phyloP scores from a whole-genome alignment of 2,797 vertebrate species.

The Typhlichthys eigenmanni region DNA sequence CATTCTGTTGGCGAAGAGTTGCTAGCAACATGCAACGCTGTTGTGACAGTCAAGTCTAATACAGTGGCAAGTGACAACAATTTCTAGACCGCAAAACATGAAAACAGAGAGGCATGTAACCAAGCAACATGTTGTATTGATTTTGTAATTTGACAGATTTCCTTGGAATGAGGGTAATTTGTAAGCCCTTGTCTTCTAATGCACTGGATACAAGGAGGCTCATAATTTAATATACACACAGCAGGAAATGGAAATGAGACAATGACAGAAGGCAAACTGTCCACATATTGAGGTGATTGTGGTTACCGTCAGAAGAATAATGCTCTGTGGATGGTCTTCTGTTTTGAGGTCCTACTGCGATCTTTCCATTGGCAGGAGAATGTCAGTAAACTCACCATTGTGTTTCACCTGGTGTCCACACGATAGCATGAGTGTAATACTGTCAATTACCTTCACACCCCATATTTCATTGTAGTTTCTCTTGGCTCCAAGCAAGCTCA shows the following conservation, averaged over 20 bases:
- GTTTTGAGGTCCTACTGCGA: constrained; percentile 19
- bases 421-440: not conserved
- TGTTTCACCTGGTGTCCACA: constrained; percentile 25
- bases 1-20: constrained; percentile 35
- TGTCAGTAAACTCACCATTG: constrained; percentile 19
- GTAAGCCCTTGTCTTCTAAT: constrained; percentile 55
- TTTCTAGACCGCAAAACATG: constrained; percentile 64
- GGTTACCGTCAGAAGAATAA: constrained; percentile 41
- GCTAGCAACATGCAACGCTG: constrained; percentile 21
- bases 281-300: constrained; percentile 60
- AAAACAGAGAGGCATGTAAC: constrained; percentile 57
- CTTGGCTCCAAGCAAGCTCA: not conserved
- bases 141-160: constrained; percentile 71
- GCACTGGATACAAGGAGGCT: constrained; percentile 55
- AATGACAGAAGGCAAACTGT: constrained; percentile 64
- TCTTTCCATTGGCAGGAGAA: constrained; percentile 17
- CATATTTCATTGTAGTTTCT: not conserved
- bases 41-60: constrained; percentile 43
- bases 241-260: constrained; percentile 74
- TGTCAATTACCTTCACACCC: not conserved
- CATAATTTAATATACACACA: constrained; percentile 53
- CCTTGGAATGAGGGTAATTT: constrained; percentile 60
- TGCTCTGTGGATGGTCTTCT: constrained; percentile 35
- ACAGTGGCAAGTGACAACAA: constrained; percentile 69
- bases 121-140: constrained; percentile 64